Conservation (phyloP, 2,797 vertebrate genomes). For the Trachurus trachurus region DNA sequence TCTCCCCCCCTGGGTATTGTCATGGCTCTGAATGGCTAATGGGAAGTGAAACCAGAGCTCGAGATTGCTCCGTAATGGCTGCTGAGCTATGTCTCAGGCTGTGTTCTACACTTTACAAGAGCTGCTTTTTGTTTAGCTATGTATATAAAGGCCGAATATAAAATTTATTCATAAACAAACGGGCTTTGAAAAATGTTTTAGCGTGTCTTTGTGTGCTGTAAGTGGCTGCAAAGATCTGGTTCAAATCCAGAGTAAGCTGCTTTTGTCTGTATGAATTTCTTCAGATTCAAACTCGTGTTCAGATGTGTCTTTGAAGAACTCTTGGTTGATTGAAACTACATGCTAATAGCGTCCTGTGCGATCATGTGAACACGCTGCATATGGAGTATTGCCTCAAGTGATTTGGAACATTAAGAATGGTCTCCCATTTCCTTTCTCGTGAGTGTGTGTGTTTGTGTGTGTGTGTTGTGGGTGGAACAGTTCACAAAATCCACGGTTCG, state of each 20-base stretch:
- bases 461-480: too few species aligned
- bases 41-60: constrained; percentile 77
- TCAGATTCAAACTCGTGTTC: not conserved
- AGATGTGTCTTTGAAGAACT: not conserved
- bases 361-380: constrained; percentile 1
- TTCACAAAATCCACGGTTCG: too few species aligned
- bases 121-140: constrained; percentile 39
- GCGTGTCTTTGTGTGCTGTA: not conserved
- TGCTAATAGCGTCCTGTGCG: constrained; percentile 25
- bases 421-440: too few species aligned
- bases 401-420: not conserved
- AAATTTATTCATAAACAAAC: not conserved
- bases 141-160: constrained; percentile 3
- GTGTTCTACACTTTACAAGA: constrained; percentile 37
- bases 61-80: constrained; percentile 66
- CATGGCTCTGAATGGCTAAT: constrained; percentile 80
- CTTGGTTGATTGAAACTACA: not conserved
- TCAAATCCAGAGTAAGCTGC: not conserved
- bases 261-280: not conserved
- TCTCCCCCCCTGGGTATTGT: constrained; percentile 70
- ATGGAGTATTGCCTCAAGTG: not conserved
- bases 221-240: not conserved
- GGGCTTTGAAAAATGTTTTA: not conserved
- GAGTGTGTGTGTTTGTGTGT: too few species aligned
- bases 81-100: constrained; percentile 61